Conservation (phyloP, 2,113 vertebrate genomes). For the Sylvia atricapilla region DNA sequence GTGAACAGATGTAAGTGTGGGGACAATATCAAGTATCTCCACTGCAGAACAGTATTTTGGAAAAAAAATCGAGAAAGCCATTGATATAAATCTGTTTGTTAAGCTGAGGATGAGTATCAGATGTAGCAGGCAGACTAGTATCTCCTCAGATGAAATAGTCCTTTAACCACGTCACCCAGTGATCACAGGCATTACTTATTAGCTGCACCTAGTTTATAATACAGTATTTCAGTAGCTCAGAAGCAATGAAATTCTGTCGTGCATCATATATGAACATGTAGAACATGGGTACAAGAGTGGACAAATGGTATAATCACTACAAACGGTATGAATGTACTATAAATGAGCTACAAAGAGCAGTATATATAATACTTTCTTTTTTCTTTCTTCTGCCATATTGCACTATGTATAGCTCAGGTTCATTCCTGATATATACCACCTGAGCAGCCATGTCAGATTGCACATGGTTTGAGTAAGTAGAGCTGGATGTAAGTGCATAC, state of each 20-base stretch:
- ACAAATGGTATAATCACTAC: not conserved
- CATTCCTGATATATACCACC: not conserved
- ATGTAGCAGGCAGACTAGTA: conserved; percentile 53
- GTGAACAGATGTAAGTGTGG: not conserved
- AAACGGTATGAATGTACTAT: not conserved
- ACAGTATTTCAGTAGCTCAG: not conserved
- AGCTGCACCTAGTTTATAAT: not conserved
- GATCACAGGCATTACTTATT: not conserved
- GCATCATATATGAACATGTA: not conserved
- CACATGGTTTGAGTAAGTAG: not conserved
- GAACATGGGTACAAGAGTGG: not conserved
- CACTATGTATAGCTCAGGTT: not conserved
- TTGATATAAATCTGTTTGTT: conserved; percentile 34
- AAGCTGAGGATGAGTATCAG: not conserved
- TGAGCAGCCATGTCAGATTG: not conserved
- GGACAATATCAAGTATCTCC: not conserved
- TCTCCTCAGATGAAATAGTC: conserved; percentile 61
- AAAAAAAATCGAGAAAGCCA: conserved; percentile 12
- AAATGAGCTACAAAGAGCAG: not conserved
- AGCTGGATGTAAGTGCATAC: not conserved
- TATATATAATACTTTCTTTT: not conserved
- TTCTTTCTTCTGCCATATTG: not conserved
- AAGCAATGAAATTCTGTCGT: not conserved
- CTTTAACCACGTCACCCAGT: conserved; percentile 57
- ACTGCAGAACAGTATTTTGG: conserved; percentile 15